phyloP scores from a whole-genome alignment of 2,888 invertebrate genomes.

The Phasia obesa region DNA sequence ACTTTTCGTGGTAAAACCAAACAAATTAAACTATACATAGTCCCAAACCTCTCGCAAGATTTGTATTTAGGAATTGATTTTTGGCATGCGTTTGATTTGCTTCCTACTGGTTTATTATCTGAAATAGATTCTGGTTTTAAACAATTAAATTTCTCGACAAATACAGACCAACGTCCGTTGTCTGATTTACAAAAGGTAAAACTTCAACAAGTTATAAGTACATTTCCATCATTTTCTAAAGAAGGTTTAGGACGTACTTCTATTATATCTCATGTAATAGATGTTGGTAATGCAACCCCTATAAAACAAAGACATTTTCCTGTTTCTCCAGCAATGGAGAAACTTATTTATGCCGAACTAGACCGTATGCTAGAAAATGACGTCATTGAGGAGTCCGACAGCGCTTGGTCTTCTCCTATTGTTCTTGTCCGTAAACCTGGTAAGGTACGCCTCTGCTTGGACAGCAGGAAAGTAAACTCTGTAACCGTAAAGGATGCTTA shows the following conservation, averaged over 20 bases:
- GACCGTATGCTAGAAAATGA: constrained; percentile 75
- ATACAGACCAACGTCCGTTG: background rate
- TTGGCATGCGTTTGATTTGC: constrained; percentile 11
- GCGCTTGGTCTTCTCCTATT: constrained; percentile 76
- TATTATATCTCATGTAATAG: constrained; percentile 61
- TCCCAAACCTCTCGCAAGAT: background rate
- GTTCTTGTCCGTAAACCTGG: constrained; percentile 74
- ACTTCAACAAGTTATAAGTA: constrained; percentile 20
- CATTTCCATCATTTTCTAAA: too few relatives aligned
- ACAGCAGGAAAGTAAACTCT: constrained; percentile 75
- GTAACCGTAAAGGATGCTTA: constrained; percentile 73
- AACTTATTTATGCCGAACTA: constrained; percentile 72
- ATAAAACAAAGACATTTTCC: constrained; percentile 70
- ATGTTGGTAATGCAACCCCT: constrained; percentile 57
- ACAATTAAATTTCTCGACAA: background rate
- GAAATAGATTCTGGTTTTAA: background rate
- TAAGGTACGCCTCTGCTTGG: constrained; percentile 74
- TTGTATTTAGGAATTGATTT: constrained; percentile 20
- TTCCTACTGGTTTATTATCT: background rate
- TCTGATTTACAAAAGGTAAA: background rate
- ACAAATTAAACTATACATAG: background rate
- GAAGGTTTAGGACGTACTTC: constrained; percentile 66
- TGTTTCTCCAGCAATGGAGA: constrained; percentile 50
- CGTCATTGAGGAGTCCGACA: constrained; percentile 75
- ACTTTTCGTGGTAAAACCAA: background rate